These are phyloP conservation scores for Ochropleura plecta DNA, from an alignment of 2,888 invertebrate species.

Conservation along the genomic window DNA sequence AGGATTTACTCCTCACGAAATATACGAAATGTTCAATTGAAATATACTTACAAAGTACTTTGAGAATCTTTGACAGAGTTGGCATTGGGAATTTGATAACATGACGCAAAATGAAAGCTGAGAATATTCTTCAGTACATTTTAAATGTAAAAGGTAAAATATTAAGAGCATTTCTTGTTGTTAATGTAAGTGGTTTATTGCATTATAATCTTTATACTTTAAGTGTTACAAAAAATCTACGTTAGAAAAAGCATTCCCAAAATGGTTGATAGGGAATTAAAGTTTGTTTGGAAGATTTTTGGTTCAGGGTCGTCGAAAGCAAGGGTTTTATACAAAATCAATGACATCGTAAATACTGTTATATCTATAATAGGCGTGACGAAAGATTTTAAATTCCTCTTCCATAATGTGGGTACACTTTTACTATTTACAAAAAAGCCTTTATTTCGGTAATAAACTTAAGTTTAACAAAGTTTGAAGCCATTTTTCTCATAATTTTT, in stretches of 20 bases:
- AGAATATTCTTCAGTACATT: neutral
- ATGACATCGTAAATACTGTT: neutral
- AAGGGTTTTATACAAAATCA: neutral
- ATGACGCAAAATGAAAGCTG: neutral
- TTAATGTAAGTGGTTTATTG: neutral
- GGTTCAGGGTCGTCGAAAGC: neutral
- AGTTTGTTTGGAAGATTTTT: neutral
- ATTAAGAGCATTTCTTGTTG: neutral
- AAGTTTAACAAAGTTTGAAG: no score
- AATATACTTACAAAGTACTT: constrained; percentile 28
- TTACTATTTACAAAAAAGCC: no score
- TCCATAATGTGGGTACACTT: no score
- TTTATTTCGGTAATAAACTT: no score
- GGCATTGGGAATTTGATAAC: neutral
- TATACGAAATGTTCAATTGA: constrained; percentile 22
- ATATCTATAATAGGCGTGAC: no score
- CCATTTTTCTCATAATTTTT: no score
- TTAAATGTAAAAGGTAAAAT: neutral
- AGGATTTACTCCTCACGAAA: constrained; percentile 26
- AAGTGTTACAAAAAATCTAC: neutral
- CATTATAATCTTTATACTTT: neutral
- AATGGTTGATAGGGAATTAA: neutral
- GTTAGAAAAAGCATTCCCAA: neutral
- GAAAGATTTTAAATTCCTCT: no score
- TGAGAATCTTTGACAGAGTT: constrained; percentile 6